A percentile compares a stretch with the other conserved stretches of the same genome.
These are phyloP conservation scores for Gallinago paraguaiae DNA, from an alignment of 2,113 vertebrate species.

Conservation along the genomic window DNA sequence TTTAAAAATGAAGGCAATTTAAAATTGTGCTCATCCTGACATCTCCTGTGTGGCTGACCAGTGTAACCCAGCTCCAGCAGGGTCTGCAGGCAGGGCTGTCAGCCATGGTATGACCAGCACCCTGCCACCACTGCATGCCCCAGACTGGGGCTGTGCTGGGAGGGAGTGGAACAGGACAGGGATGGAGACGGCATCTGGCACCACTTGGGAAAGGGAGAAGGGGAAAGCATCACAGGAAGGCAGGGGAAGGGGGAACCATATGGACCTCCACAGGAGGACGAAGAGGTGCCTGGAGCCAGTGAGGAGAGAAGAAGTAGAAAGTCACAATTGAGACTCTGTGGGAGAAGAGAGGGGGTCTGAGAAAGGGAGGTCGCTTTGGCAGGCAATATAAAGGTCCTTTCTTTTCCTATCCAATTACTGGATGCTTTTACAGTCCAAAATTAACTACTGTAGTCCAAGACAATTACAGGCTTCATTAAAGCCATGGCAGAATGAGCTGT, in stretches of 20 bases:
- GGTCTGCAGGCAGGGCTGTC: background rate
- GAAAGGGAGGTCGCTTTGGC: background rate
- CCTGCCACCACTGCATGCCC: accelerated
- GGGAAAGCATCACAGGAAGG: background rate
- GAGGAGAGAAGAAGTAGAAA: background rate
- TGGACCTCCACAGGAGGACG: accelerated
- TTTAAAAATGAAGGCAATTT: background rate
- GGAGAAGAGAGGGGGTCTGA: background rate
- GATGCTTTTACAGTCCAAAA: background rate
- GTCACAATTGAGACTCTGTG: accelerated
- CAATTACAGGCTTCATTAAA: constrained; percentile 45
- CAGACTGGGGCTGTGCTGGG: background rate
- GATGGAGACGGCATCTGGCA: background rate
- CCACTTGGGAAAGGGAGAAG: background rate
- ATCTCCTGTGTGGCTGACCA: background rate
- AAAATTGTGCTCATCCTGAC: background rate
- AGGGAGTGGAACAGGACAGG: background rate
- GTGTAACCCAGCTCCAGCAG: background rate
- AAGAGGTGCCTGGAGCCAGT: background rate
- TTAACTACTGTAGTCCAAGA: background rate
- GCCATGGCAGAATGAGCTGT: constrained; percentile 6
- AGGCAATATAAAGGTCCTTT: background rate
- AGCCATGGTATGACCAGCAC: accelerated
- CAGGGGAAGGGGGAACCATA: background rate
- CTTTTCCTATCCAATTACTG: constrained; percentile 17